Conservation (phyloP, 2,113 vertebrate genomes). For the Equus przewalskii region DNA sequence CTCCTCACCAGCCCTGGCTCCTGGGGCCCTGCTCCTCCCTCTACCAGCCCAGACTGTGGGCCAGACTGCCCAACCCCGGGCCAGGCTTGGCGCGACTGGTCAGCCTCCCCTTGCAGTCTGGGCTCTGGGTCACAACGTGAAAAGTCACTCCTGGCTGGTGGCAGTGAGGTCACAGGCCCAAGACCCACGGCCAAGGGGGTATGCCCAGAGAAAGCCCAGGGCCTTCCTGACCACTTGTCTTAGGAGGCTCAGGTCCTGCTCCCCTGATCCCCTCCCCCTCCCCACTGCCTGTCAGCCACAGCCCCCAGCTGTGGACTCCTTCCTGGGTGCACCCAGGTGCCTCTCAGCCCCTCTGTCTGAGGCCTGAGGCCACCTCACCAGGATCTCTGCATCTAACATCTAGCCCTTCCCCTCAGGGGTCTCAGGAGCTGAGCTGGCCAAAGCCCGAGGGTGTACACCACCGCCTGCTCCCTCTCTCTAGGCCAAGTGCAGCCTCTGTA, state of each 20-base stretch:
- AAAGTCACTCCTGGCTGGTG: not conserved
- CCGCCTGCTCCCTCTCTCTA: not conserved
- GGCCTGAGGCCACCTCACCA: not conserved
- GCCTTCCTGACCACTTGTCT: not conserved
- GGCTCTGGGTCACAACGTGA: not conserved
- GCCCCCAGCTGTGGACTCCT: too few species aligned
- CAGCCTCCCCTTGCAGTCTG: not conserved
- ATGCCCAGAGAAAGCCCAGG: not conserved
- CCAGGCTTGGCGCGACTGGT: fast-evolving
- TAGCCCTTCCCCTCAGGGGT: not conserved
- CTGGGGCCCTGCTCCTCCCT: not conserved
- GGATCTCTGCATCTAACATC: not conserved
- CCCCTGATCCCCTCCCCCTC: not conserved
- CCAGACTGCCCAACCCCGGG: not conserved
- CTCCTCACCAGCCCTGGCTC: not conserved
- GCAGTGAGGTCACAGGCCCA: not conserved
- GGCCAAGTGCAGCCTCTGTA: not conserved
- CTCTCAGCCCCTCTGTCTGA: too few species aligned
- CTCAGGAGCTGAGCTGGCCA: not conserved
- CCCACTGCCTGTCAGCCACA: too few species aligned
- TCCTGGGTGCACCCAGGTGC: too few species aligned
- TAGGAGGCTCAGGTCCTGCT: not conserved
- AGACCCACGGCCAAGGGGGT: not conserved
- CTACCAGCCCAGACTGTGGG: not conserved
- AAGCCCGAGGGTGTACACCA: not conserved